These are phyloP conservation scores for Coregonus ussuriensis DNA, from an alignment of 2,797 vertebrate species.

Conservation along the genomic window DNA sequence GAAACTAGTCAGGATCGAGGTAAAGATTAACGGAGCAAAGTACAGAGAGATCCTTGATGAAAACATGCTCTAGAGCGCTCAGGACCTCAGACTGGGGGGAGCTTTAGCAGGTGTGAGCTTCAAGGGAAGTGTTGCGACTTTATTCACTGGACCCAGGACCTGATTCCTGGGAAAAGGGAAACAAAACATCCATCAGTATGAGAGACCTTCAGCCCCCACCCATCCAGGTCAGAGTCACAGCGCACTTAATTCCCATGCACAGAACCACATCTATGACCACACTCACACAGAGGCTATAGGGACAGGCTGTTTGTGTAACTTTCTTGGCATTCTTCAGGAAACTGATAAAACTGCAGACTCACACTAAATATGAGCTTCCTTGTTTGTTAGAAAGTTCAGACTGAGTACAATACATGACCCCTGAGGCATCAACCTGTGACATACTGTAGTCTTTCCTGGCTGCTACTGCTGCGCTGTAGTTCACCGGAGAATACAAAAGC, in stretches of 20 bases:
- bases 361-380: neutral
- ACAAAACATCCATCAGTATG: neutral
- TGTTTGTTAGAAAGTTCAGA: neutral
- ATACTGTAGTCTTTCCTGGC: neutral
- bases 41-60: too few relatives aligned
- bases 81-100: too few relatives aligned
- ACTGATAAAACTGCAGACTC: neutral
- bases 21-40: too few relatives aligned
- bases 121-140: too few relatives aligned
- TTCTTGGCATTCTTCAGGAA: neutral
- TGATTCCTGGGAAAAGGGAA: neutral
- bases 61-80: too few relatives aligned
- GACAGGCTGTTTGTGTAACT: neutral
- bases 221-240: neutral
- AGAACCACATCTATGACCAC: neutral
- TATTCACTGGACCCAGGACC: neutral
- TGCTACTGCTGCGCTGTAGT: neutral
- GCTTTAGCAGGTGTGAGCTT: too few relatives aligned
- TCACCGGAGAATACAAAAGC: too few relatives aligned
- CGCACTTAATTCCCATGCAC: neutral
- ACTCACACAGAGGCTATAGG: neutral
- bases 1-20: too few relatives aligned
- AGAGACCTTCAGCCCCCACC: neutral
- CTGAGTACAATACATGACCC: neutral
- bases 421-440: neutral